phyloP scores from a whole-genome alignment of 2,888 invertebrate genomes.

The Parnassius mnemosyne region DNA sequence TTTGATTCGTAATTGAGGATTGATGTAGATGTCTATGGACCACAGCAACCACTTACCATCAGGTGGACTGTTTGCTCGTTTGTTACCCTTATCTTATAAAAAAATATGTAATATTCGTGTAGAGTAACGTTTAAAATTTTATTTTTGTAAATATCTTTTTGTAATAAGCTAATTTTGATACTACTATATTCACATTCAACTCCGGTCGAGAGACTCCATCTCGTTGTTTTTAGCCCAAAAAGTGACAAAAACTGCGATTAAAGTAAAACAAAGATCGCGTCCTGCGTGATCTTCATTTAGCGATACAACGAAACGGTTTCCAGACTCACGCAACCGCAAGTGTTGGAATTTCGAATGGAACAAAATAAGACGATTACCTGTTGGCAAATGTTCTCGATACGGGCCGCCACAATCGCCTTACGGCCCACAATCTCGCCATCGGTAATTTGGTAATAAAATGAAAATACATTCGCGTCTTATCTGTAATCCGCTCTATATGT shows the following conservation, averaged over 20 bases:
- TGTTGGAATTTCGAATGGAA: conserved; percentile 55
- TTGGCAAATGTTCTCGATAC: conserved; percentile 73
- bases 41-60: too few relatives aligned
- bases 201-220: too few relatives aligned
- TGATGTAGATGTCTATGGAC: too few relatives aligned
- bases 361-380: conserved; percentile 71
- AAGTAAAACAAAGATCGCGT: conserved; percentile 23
- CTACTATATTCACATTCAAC: too few relatives aligned
- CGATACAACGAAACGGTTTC: conserved; percentile 25
- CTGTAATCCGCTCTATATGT: conserved; percentile 75
- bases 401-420: conserved; percentile 58
- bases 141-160: too few relatives aligned
- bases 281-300: conserved; percentile 20
- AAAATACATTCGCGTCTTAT: conserved; percentile 76
- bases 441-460: conserved; percentile 82
- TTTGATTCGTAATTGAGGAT: too few relatives aligned
- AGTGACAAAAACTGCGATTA: background rate
- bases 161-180: too few relatives aligned
- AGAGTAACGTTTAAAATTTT: too few relatives aligned
- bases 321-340: conserved; percentile 38
- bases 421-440: conserved; percentile 67
- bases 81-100: too few relatives aligned
- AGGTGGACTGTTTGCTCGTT: too few relatives aligned
- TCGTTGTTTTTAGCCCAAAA: conserved; percentile 1
- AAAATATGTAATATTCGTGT: too few relatives aligned